Conservation (phyloP, 2,113 vertebrate species). For the Lycocorax pyrrhopterus region DNA sequence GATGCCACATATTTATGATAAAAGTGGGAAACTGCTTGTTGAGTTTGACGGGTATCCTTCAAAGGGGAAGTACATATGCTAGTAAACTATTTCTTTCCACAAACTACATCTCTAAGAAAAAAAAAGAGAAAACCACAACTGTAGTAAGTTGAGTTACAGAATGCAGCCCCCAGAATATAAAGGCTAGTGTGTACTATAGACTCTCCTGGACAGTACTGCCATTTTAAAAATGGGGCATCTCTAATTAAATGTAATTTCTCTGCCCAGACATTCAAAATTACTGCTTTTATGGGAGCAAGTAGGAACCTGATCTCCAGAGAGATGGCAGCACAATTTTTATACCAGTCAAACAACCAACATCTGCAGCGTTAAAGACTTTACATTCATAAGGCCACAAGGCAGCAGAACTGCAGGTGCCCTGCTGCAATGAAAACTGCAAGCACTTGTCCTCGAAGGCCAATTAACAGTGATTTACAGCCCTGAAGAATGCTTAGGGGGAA, state of each 20-base stretch:
- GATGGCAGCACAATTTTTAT: background rate
- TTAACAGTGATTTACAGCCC: slow-evolving; percentile 19
- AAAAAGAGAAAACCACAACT: background rate
- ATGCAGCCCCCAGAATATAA: background rate
- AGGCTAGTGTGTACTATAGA: background rate
- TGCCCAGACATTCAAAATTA: background rate
- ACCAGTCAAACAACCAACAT: background rate
- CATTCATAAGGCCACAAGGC: background rate
- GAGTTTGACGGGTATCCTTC: background rate
- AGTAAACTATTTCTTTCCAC: background rate
- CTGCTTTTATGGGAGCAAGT: background rate
- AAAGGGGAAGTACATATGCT: background rate
- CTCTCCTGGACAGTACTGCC: background rate
- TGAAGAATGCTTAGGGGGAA: background rate
- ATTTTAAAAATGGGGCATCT: background rate
- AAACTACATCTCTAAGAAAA: background rate
- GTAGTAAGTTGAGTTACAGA: background rate
- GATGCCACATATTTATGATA: fast-evolving
- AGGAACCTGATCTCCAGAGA: background rate
- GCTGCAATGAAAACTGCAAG: background rate
- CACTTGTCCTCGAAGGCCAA: background rate
- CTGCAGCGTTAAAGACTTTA: background rate
- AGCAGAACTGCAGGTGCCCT: background rate
- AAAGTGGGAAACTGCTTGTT: background rate
- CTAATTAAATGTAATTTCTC: background rate